phyloP scores from a whole-genome alignment of 2,797 vertebrate genomes.

The Vultur gryphus region DNA sequence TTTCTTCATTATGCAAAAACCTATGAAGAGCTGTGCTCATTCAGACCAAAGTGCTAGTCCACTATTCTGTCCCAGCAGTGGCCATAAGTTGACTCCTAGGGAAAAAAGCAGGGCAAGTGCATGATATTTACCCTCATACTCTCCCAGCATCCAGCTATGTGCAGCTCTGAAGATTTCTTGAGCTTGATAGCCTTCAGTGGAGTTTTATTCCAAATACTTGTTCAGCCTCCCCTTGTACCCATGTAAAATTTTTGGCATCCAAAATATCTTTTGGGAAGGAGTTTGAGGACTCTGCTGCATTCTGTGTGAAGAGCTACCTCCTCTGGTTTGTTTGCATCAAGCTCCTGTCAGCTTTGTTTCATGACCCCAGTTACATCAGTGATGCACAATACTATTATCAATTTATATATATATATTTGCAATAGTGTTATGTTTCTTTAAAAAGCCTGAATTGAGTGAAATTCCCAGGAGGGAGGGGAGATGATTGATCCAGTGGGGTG shows the following conservation, averaged over 20 bases:
- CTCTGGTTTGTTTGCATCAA: background rate
- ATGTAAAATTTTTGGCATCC: background rate
- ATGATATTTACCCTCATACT: background rate
- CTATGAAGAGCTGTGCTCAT: background rate
- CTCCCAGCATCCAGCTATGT: background rate
- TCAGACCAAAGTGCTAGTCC: background rate
- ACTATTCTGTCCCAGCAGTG: background rate
- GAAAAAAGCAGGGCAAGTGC: background rate
- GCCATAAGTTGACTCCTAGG: background rate
- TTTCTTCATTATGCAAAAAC: background rate
- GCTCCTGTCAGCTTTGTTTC: background rate
- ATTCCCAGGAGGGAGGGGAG: background rate
- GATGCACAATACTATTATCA: background rate
- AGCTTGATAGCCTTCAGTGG: background rate
- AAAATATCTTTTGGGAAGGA: background rate
- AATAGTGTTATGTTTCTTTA: background rate
- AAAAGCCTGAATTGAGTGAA: background rate
- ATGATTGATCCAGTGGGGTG: background rate
- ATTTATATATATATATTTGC: background rate
- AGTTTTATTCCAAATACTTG: background rate
- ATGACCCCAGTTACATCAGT: background rate
- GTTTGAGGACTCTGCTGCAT: background rate
- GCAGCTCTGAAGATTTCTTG: background rate
- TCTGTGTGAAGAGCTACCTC: background rate
- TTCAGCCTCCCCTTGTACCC: background rate